phyloP scores from a whole-genome alignment of 2,113 vertebrate species.

The Callaeas wilsoni region DNA sequence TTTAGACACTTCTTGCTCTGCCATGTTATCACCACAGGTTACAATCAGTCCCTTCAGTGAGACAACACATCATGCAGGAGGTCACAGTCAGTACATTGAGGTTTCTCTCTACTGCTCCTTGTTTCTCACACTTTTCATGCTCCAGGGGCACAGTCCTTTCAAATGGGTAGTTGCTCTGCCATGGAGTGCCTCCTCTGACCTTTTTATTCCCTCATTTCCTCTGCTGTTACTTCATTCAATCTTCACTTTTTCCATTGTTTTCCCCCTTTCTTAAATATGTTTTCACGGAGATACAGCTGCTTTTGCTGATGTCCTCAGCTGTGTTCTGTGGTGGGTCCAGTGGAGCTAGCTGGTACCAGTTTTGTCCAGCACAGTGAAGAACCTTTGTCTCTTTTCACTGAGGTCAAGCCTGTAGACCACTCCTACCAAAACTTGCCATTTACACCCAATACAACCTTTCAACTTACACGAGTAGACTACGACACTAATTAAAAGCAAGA shows the following conservation, averaged over 20 bases:
- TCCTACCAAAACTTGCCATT: neutral
- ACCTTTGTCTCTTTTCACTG: neutral
- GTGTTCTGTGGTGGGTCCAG: neutral
- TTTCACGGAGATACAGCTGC: neutral
- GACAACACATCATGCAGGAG: neutral
- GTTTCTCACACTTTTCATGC: neutral
- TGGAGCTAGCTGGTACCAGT: accelerated
- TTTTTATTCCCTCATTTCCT: neutral
- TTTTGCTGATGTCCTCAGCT: neutral
- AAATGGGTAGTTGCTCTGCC: neutral
- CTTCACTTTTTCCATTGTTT: neutral
- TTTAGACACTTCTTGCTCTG: neutral
- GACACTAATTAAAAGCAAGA: neutral
- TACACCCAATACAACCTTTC: neutral
- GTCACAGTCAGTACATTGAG: accelerated
- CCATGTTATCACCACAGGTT: neutral
- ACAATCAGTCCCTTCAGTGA: neutral
- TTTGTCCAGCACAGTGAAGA: neutral
- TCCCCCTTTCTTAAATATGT: neutral
- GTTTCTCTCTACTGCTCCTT: neutral
- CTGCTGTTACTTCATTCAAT: neutral
- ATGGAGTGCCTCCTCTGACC: neutral
- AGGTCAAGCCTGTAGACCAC: neutral
- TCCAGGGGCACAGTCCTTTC: neutral
- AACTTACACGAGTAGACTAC: neutral